Conservation (phyloP, 2,888 invertebrate species). For the Alentia gelatinosa region DNA sequence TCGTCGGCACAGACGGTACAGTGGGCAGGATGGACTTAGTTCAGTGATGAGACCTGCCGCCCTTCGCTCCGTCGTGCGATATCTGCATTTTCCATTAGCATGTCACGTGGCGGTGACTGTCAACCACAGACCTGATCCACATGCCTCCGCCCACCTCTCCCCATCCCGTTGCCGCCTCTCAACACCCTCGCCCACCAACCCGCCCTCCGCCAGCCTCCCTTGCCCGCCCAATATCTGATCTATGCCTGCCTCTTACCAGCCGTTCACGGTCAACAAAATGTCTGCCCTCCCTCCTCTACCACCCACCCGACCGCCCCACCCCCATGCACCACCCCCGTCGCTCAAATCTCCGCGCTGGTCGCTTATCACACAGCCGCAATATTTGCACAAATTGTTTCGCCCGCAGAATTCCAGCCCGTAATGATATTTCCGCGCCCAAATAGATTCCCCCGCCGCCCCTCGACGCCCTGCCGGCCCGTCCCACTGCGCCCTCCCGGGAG, state of each 20-base stretch:
- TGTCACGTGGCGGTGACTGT: constrained; percentile 21
- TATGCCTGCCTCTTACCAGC: too few relatives aligned
- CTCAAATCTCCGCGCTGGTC: not conserved
- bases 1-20: too few relatives aligned
- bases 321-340: not conserved
- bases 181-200: too few relatives aligned
- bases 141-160: not conserved
- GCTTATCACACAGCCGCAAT: constrained; percentile 39
- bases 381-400: constrained; percentile 52
- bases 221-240: too few relatives aligned
- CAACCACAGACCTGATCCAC: not conserved
- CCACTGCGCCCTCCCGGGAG: not conserved
- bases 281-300: too few relatives aligned
- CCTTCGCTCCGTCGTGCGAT: not conserved
- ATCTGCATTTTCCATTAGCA: constrained; percentile 45
- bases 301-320: not conserved
- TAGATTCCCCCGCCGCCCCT: constrained; percentile 14
- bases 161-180: too few relatives aligned
- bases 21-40: too few relatives aligned
- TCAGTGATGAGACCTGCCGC: not conserved
- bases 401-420: constrained; percentile 17
- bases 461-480: not conserved
- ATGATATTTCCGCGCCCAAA: constrained; percentile 40
- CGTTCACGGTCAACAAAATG: too few relatives aligned
- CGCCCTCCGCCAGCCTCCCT: too few relatives aligned